Evolutionary conservation across 2,888 invertebrate species (phyloP), one percentile per base, ranked within the genome.

Genomic region (Labia minor): DNA sequence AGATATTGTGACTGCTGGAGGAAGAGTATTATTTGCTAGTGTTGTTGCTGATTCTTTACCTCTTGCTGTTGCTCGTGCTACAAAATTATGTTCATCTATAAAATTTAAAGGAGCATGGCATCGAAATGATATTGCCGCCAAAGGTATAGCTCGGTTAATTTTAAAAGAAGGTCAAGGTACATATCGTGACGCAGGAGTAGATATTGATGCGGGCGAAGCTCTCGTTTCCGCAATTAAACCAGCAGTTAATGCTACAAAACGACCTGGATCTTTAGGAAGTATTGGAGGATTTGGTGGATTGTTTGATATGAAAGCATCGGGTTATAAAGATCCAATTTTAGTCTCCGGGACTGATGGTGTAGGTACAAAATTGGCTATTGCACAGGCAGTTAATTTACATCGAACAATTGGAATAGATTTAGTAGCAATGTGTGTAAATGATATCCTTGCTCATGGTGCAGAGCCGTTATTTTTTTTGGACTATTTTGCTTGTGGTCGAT

Each of bases 361-460:
- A 61, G 97, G 98, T 1, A 95, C 97, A 3, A 99, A 99, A 78
- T 82, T 99, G 1, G 33, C 33, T 92, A 85, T 97, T 72, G 94
- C 96, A 0, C 86, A 94, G 74, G 83, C 84, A 68, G 85, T 86
- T 75, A 82, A 85, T n/a, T 84, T 87, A 67, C 95, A 93, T 77
- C 84, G 88, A 73, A 87, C 89, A 0, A 85, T 98, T 66, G 98
- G 98, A 0, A 89, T 92, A 72, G 99, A 99, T 78, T 81, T 99
- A 37, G 95, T 99, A 1, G 98, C 97, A 2, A 96, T 97, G 95
- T 96, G 96, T 75, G 96, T 93, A 63, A 99, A 99, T 79, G 96
- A 98, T 77, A 86, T 98, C 65, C 80, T 99, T 64, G 95, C 95
- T 71, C 91, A 95, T 69, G 97, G 96, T 62, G 98, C 96, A 0